Percentiles rank a stretch among this genome's conserved stretches.
phyloP scores from a whole-genome alignment of 2,888 invertebrate genomes.

The Aradus depressus region DNA sequence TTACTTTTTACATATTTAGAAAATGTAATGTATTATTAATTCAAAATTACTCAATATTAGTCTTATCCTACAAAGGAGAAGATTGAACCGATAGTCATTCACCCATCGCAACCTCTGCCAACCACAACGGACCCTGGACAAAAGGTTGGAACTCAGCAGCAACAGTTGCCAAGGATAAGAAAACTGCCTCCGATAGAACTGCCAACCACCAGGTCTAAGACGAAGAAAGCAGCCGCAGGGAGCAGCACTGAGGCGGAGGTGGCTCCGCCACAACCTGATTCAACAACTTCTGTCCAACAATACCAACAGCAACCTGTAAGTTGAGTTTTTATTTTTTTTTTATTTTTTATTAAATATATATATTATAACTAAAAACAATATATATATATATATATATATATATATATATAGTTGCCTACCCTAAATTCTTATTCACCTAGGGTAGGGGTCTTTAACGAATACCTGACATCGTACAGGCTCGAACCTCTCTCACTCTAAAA shows the following conservation, averaged over 20 bases:
- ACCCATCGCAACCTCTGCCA: background rate
- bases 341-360: background rate
- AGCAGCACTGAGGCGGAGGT: background rate
- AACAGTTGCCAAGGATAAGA: constrained; percentile 26
- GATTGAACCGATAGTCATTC: too few relatives aligned
- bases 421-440: too few relatives aligned
- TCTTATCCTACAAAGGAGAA: too few relatives aligned
- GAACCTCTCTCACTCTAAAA: too few relatives aligned
- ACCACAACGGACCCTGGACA: background rate
- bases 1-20: too few relatives aligned
- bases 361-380: background rate
- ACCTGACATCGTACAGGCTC: too few relatives aligned
- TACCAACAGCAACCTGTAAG: background rate
- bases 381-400: too few relatives aligned
- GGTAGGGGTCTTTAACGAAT: too few relatives aligned
- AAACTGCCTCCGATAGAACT: constrained; percentile 67
- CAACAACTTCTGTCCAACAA: background rate
- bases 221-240: constrained; percentile 23
- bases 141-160: background rate
- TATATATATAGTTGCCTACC: too few relatives aligned
- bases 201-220: constrained; percentile 53
- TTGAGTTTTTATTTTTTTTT: background rate
- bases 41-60: too few relatives aligned
- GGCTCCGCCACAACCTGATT: constrained; percentile 1
- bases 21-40: too few relatives aligned